Base-by-base conservation (phyloP, 2,888 invertebrate genomes). In the Diadromus collaris region DNA sequence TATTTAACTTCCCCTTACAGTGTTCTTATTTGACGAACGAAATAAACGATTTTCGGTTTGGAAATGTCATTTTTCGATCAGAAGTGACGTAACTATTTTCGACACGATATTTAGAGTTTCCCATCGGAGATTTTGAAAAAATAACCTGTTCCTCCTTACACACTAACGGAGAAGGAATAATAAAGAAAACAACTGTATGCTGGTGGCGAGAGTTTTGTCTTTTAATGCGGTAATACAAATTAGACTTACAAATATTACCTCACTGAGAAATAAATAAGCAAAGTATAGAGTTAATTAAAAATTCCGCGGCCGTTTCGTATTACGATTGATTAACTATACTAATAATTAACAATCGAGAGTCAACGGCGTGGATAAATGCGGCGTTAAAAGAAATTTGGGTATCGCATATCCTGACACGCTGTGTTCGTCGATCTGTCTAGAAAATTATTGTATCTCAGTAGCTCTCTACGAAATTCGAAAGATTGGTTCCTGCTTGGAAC, bases 221-320 rank as follows among this genome's bases (percentile, higher is more conserved):
- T 65, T 70, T 54, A 74, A 75, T 71, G 60, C 64, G 60, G 27
- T 41, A 76, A 60, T 68, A 63, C 61, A 77, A 77, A 68, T 56
- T 64, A 21, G 46, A 70, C 46, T 70, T 74, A 79, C 68, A 76
- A 65, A 21, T 32, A 73, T 69, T 65, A 70, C 34, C 73, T 16
- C 65, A 9, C 38, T 54, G 29, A 54, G 54, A 73, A 79, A 80
- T 80, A 80, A 80, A 80, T 80, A 80, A 73, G 69, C 73, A 68
- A 64, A 79, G 58, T 68, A 71, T 44, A 41, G 24, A 67, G 51
- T 34, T 58, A 60, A 19, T 16, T 73, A 27, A 76, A 54, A 70
- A 74, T 60, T 29, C 29, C 56, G 70, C 38, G 38, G 46, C 41
- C 56, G 54, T 78, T 46, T 61, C 9, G 21, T 51, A 51, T 51